Base-by-base conservation (phyloP, 2,113 vertebrate species). In the Erythrocercus mccallii region DNA sequence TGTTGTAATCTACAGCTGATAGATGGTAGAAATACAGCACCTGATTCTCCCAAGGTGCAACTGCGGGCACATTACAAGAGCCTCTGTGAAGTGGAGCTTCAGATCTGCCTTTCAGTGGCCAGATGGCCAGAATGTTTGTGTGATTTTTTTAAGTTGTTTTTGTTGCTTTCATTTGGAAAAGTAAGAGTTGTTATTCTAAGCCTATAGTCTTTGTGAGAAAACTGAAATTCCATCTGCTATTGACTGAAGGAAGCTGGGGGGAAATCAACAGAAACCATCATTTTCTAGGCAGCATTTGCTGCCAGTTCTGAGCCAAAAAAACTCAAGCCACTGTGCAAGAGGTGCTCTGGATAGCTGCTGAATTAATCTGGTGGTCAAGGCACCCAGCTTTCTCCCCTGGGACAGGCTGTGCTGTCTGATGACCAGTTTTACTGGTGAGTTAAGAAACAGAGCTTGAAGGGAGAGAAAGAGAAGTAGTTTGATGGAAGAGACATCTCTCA, bases 121-220 rank as follows among this genome's bases (percentile, higher is more conserved):
- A 96, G 94, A 93, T 96, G 96, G 85, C 61, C 89, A 53, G 37
- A 92, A 61, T 81, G 50, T 80, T 93, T 77, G 62, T 77, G 82
- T 16, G 76, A 58, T 70, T 92, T 85, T 79, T 21, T 35, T 24
- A 33, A 14, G 31, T 81, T 90, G 37, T 80, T 88, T 47, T 68
- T 95, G 47, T 80, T 90, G 42, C 68, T 90, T 93, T 90, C 82
- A 66, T 45, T 70, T 86, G 68, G 88, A 95, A 90, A 90, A 73
- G 12, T 27, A 80, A 69, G 50, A 66, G 31, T 88, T 90, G 74
- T 94, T 94, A 80, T 94, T 92, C 90, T 88, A 80, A 90, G 76
- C 82, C 45, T 80, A 31, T 35, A 66, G n/a, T 70, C 68, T 86
- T 92, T 93, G 86, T 88, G 89, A 90, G 82, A 92, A 93, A 85